Evolutionary conservation across 2,888 invertebrate genomes (phyloP), one percentile per base, ranked within the genome.

Genomic region (Sepioteuthis lessoniana): DNA sequence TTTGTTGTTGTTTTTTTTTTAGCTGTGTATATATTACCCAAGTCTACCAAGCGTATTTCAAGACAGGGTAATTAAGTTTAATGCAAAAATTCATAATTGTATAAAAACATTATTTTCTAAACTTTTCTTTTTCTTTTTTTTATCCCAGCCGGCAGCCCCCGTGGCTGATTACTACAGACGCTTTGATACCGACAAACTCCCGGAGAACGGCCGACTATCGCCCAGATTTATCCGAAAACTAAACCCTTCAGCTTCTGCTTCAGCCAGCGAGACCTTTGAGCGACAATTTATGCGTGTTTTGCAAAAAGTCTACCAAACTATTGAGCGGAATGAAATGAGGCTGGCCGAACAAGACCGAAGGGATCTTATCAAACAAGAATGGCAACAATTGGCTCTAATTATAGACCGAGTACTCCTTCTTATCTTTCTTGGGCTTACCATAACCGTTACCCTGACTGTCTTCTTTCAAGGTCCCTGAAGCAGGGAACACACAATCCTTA

Each of bases 331-430:
- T 97, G 98, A 97, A 97, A 98, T 98, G 96, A 98, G 99, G 10
- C 98, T 98, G 19, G 98, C 98, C 0, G 98, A 98, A 96, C 98
- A 98, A 97, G 98, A 98, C 96, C 98, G 98, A 94, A 97, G 98
- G 94, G 98, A 99, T 96, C 98, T 98, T 93, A 98, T 98, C 94
- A 98, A 98, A 96, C 97, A 98, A 94, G 99, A 99, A 97, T 99
- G 99, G 99, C 97, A 97, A 95, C 97, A 97, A 94, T 96, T 97
- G 94, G 98, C 99, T 1, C 98, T 98, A 94, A 98, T 99, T 31
- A 98, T 98, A 94, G 99, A 99, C 97, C 97, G 97, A 50, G 97
- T 97, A 93, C 97, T 98, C 35, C 96, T 98, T 50, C 97, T 97
- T 94, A 96, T 97, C 31, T 98, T 98, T 96, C 97, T 97, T 90